Base-by-base conservation (phyloP, 2,888 invertebrate species). In the Lumbricus terrestris region DNA sequence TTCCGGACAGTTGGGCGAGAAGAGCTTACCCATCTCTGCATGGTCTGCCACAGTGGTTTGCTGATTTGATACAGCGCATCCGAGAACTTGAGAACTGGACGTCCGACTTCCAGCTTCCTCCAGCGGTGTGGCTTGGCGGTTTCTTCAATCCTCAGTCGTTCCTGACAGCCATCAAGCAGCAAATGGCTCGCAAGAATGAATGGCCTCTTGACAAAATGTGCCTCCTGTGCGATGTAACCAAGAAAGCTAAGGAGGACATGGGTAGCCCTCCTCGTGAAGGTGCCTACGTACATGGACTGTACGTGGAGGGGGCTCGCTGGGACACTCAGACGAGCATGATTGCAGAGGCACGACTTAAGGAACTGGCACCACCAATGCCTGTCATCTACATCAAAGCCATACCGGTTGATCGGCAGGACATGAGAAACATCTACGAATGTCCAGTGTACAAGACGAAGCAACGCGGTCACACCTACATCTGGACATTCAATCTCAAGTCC, bases 141-240 rank as follows among this genome's bases (percentile, higher is more conserved):
- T 98, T 99, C 95, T 99, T 99, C 96, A 99, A 99, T 95, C 99
- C 98, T 0, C 98, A 99, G 95, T 98, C 98, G 83, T 96, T 99
- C 93, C 95, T 99, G 91, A 99, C 99, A 0, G 98, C 99, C 88
- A 98, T 99, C 93, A 98, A 99, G 98, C 99, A 99, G 95, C 98
- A 98, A 93, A 98, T 98, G 47, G 98, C 98, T 0, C 96, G 98
- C 47, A 97, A 97, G 94, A 97, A 98, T 95, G 98, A 98, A 95
- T 96, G 98, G 93, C 98, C 98, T 0, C 96, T 99, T 88, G 98
- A 99, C 95, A 98, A 98, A 95, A 98, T 99, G 98, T 98, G 98
- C 94, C 96, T 99, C 34, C 98, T 98, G 94, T 98, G 98, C 95
- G 98, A 99, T 95, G 98, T 99, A 90, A 98, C 98, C 18, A 99